Conservation (phyloP, 23 tunicate species). For the Halocynthia roretzi region DNA sequence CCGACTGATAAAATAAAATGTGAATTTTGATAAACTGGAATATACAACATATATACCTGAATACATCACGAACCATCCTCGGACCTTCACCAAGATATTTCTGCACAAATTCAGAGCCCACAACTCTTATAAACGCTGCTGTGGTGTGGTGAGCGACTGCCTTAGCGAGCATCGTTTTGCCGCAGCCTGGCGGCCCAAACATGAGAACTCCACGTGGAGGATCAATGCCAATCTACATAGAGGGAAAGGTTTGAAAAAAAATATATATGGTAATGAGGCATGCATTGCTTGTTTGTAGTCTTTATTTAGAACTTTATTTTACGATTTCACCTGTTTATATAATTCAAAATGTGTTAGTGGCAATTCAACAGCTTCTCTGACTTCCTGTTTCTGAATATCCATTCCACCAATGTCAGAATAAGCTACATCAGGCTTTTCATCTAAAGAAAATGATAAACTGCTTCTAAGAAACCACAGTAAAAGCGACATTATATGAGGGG, state of each 20-base stretch:
- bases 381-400: constrained; percentile 99
- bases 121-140: constrained; percentile 98
- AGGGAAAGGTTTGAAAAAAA: neutral
- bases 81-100: constrained; percentile 99
- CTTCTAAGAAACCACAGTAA: no score
- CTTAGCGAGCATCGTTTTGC: constrained; percentile 93
- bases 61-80: constrained; percentile 97
- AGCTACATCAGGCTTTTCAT: constrained; percentile 94
- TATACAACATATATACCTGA: constrained; percentile 42
- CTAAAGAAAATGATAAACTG: constrained; percentile 23
- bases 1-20: neutral
- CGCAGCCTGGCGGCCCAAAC: constrained; percentile 99
- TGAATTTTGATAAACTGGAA: neutral
- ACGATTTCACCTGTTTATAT: constrained; percentile 83
- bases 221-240: constrained; percentile 88
- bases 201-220: constrained; percentile 98
- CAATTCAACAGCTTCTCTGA: constrained; percentile 97
- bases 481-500: no score
- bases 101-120: constrained; percentile 98
- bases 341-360: constrained; percentile 97
- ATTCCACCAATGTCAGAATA: constrained; percentile 99
- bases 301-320: no score
- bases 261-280: neutral
- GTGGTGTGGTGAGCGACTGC: constrained; percentile 99
- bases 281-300: neutral